Base-by-base conservation (phyloP, 1,140 invertebrate species). In the Paramacrobiotus metropolitanus region DNA sequence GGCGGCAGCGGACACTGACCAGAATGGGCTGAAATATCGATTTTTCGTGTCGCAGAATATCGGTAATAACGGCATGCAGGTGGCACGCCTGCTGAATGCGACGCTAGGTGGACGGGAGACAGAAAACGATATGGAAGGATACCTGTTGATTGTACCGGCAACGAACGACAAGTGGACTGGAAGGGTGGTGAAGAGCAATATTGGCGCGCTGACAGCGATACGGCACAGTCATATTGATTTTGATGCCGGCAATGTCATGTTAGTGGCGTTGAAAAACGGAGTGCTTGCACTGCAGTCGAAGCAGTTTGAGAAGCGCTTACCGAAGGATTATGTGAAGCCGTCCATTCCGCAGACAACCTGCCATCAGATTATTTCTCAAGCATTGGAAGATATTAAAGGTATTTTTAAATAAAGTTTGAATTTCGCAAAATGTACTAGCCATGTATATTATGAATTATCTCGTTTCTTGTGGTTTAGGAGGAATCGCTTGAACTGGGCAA, bases 401-500 rank as follows among this genome's bases (percentile, higher is more conserved):
- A n/a, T 40, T 40, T 40, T 40, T 9, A 40, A 40, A n/a, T n/a
- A n/a, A n/a, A n/a, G n/a, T n/a, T 40, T 40, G 34, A 40, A 15
- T 40, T 15, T 40, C 34, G 9, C n/a, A 40, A 40, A 40, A 15
- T n/a, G 9, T n/a, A 40, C n/a, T 40, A n/a, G 9, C 34, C 34
- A 15, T 40, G 34, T 40, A 15, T n/a, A 15, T 40, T n/a, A 40
- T 40, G 9, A 40, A 40, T 9, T n/a, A 20, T 55, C 28, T 4
- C 28, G 24, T 4, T 20, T 20, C 4, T 55, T 63, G 62, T 61
- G 64, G 60, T 65, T n/a, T 69, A 84, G 79, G 70, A 75, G 60
- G 76, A 77, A 63, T 76, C 82, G 1, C 66, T 84, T 29, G 72
- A 77, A 64, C 74, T 84, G 60, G 76, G 81, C 65, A 72, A 77